Evolutionary conservation across 1,140 invertebrate genomes (phyloP).

Genomic region (Drosophila lowei): DNA sequence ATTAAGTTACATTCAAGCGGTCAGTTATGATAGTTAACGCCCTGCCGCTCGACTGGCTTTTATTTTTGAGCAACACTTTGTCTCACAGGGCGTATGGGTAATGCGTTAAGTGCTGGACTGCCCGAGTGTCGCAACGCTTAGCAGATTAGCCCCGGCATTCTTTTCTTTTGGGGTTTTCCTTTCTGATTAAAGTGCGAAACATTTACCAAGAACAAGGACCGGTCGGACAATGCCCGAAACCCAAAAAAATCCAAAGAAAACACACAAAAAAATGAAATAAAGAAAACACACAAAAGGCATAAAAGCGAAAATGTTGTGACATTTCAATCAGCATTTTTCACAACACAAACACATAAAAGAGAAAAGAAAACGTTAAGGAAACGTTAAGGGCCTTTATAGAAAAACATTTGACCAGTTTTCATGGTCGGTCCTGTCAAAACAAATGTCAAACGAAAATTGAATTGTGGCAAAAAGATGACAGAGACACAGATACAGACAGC

Average conservation of each 20-base stretch:
- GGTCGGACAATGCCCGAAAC: conserved; percentile 51
- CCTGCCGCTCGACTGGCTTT: background rate
- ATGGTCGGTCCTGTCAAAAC: conserved; percentile 32
- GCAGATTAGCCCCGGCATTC: conserved; percentile 59
- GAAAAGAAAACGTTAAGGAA: conserved; percentile 70
- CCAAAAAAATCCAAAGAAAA: conserved; percentile 67
- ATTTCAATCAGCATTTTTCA: conserved; percentile 76
- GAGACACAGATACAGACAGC: conserved; percentile 12
- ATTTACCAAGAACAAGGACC: conserved; percentile 43
- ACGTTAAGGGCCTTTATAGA: conserved; percentile 57
- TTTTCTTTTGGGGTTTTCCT: conserved; percentile 11
- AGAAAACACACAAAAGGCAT: conserved; percentile 52
- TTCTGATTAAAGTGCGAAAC: conserved; percentile 76
- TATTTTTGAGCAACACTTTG: conserved; percentile 6
- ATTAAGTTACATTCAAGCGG: conserved; percentile 47
- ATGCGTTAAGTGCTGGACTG: conserved; percentile 49
- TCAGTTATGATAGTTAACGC: conserved; percentile 17
- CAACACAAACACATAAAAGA: conserved; percentile 28
- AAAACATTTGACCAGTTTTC: conserved; percentile 78
- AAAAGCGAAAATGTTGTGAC: conserved; percentile 26
- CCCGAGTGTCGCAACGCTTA: conserved; percentile 49
- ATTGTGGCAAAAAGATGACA: conserved; percentile 59
- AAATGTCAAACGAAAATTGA: conserved; percentile 65
- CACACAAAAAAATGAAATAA: conserved; percentile 49
- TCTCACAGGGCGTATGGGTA: conserved; percentile 45